Base-by-base conservation (phyloP, 2,797 vertebrate species). In the Mycteria americana region DNA sequence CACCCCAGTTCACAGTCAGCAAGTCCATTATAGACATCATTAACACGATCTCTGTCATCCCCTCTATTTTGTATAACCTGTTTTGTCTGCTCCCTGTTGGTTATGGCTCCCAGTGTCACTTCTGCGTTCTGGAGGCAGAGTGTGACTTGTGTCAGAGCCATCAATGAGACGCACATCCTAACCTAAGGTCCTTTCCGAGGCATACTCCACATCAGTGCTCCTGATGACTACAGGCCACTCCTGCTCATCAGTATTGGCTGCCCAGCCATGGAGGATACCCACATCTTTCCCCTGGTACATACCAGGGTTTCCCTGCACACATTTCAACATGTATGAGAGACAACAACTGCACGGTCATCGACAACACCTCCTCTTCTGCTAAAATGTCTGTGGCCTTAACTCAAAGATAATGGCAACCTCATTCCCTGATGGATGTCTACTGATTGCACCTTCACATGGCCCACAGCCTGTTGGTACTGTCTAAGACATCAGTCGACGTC, bases 131-230 rank as follows among this genome's bases (percentile, higher is more conserved):
- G 9, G 53, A 92, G 46, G 62, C 57, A 70, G 31, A 16, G 27
- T 0, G 1, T 13, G 33, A 46, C 14, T 51, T 56, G 15, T 51
- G 30, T 27, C 87, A 84, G 86, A 59, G 64, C 30, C 73, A 56
- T 21, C 54, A 30, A 8, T 1, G 4, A n/a, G 25, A 10, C 0
- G 0, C 28, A 35, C 18, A 22, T 22, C 43, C 33, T 13, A 59
- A 19, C 19, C 21, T 0, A 1, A 39, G 22, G 11, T n/a, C 16
- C 35, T 84, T 35, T 46, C 30, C 1, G 7, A 70, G 35, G 24
- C 6, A 2, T 3, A 5, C 9, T 37, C 19, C 33, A 12, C 12
- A 7, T 0, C 23, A 27, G 41, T 7, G 39, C 30, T 84, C 30
- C 64, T 27, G 43, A 21, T 28, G 69, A 30, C 28, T 25, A 22